Percentiles rank a stretch among this genome's conserved stretches.
Conservation (phyloP, 2,888 invertebrate species). For the Trissolcus japonicus region DNA sequence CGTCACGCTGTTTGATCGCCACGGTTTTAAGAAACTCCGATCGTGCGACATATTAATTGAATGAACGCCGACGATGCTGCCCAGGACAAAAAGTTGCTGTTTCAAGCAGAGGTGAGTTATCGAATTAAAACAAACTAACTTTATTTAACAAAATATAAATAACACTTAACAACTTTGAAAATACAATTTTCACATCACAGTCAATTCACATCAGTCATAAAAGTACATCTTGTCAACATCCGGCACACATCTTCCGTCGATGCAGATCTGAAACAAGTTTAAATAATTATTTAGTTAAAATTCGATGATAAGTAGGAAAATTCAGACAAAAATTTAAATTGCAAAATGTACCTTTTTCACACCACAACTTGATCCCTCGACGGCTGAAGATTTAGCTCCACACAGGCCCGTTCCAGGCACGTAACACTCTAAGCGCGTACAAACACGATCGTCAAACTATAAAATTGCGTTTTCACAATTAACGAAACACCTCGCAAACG, state of each 20-base stretch:
- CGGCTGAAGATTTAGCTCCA: slow-evolving; percentile 92
- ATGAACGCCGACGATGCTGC: slow-evolving; percentile 25
- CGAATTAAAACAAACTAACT: background rate
- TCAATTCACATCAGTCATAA: background rate
- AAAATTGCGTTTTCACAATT: no score
- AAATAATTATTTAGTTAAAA: background rate
- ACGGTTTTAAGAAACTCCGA: slow-evolving; percentile 27
- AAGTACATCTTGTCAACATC: slow-evolving; percentile 72
- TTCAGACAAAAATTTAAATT: background rate
- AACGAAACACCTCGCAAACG: no score
- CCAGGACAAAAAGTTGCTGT: no score
- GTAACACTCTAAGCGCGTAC: slow-evolving; percentile 92
- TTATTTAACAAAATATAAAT: background rate
- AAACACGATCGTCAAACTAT: slow-evolving; percentile 77
- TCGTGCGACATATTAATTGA: slow-evolving; percentile 42
- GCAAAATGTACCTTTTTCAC: slow-evolving; percentile 84
- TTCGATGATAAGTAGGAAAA: background rate
- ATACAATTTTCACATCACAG: background rate
- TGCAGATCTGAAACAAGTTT: slow-evolving; percentile 84
- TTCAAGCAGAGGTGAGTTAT: no score
- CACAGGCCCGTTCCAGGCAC: slow-evolving; percentile 89
- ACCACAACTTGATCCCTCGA: slow-evolving; percentile 94
- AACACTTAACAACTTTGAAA: background rate
- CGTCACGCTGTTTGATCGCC: slow-evolving; percentile 1
- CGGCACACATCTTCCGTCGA: slow-evolving; percentile 91